Evolutionary conservation across 2,113 vertebrate species (phyloP), one percentile per base, ranked within the genome.

Genomic region (Myiozetetes cayanensis): DNA sequence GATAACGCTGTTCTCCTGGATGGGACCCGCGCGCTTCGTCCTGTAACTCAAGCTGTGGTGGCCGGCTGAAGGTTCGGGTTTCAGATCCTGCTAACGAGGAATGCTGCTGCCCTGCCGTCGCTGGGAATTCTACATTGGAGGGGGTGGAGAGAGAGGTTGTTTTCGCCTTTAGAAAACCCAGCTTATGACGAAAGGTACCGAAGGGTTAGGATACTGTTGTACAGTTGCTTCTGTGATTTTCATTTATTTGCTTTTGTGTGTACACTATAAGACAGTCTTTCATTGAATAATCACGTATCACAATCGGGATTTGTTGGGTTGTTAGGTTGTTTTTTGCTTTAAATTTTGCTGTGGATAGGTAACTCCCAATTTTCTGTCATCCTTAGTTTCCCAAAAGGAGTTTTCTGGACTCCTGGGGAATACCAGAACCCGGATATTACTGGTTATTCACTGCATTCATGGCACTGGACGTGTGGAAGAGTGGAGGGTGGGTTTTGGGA

Each of bases 111-210:
- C 5, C 89, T 61, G 84, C 89, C 5, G 0, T 66, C 4, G 2
- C 68, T 53, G 89, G 66, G 66, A 85, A 87, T 87, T 82, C 67
- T 74, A 70, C 33, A 2, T 14, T 11, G 7, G 43, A 17, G 10
- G 35, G 10, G 9, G 1, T 9, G 8, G 37, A 28, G 10, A 8
- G 56, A 27, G 21, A 31, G 16, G 35, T 33, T 84, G 33, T 46
- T 92, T 95, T 93, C 37, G 58, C 58, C 28, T 76, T 87, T 41
- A 35, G 53, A 73, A 93, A 83, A 75, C 19, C 4, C 25, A 83
- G 31, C 44, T 74, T 85, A 43, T 55, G 59, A 33, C 35, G 53
- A 55, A 82, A 71, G 41, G 55, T 47, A 31, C 12, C 1, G 2
- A 30, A 53, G 82, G 67, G 27, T 61, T 8, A 23, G 50, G 52